Base-by-base conservation (phyloP, 2,113 vertebrate genomes). In the Pseudopodoces humilis region DNA sequence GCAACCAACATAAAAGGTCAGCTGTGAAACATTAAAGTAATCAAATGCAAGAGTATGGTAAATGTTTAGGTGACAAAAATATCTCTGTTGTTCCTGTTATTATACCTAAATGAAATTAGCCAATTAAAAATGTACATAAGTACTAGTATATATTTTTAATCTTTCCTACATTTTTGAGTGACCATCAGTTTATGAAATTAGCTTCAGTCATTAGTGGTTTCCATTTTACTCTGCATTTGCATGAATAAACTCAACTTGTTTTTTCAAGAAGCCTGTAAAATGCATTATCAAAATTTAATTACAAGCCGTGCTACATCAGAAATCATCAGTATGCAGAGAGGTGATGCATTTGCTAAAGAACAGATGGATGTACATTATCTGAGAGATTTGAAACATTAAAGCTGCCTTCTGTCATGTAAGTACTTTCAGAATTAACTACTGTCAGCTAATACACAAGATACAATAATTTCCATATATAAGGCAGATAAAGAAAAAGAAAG, bases 281-380 rank as follows among this genome's bases (percentile, higher is more conserved):
- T 19, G 33, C 70, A 85, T 72, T 91, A 94, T 79, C 74, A 89
- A 91, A 92, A 83, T 88, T 91, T 92, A 96, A 91, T 94, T 95
- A 90, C 79, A 90, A 90, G 59, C 50, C 70, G 31, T 18, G 46
- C 59, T 50, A 86, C 63, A 92, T 87, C 70, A 92, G 81, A 92
- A 95, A 92, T 82, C 59, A 96, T 91, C 70, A 92, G 43, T 88
- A 95, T 93, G 86, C 80, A 82, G 70, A 95, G 83, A 86, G 72
- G 77, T 64, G 72, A 92, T 76, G 52, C 74, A 90, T 90, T 95
- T 11, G 6, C 74, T 83, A 50, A 91, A 87, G 81, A 91, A 91
- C 91, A 95, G 86, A 94, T 95, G 74, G 95, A 92, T 87, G 81
- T 83, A 86, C 81, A 87, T 96, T 96, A 94, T 95, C 84, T 58